phyloP scores from a whole-genome alignment of 2,888 invertebrate genomes.

The Hecatera dysodea region DNA sequence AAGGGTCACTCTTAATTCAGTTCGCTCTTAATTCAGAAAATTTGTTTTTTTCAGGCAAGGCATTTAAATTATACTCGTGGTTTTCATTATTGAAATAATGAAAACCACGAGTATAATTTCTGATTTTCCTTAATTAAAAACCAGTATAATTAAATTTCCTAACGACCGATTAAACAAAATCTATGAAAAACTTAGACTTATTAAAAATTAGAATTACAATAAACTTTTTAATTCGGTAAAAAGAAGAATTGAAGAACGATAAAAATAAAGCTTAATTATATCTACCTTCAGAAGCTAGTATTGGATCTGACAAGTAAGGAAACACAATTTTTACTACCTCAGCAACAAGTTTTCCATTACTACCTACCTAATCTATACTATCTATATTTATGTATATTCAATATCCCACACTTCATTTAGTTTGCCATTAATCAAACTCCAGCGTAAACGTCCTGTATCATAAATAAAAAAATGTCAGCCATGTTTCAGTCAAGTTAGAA shows the following conservation, averaged over 20 bases:
- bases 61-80: no score
- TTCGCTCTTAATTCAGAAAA: no score
- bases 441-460: conserved; percentile 1
- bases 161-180: conserved; percentile 6
- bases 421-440: conserved; percentile 28
- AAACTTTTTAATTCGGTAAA: not conserved
- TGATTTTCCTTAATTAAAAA: no score
- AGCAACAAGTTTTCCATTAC: conserved; percentile 38
- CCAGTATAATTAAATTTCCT: not conserved
- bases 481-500: conserved; percentile 28
- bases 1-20: no score
- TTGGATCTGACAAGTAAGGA: not conserved
- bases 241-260: conserved; percentile 2
- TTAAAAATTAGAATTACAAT: conserved; percentile 15
- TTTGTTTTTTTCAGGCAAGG: no score
- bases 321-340: conserved; percentile 32
- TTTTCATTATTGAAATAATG: no score
- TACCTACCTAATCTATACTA: no score
- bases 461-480: conserved; percentile 41
- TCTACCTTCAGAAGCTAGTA: not conserved
- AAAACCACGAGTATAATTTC: no score
- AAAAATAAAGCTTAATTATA: conserved; percentile 22
- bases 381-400: conserved; percentile 2
- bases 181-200: conserved; percentile 22
- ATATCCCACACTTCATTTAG: conserved; percentile 21